Evolutionary conservation across 2,113 vertebrate genomes (phyloP).

Genomic region (Triplophysa dalaica): DNA sequence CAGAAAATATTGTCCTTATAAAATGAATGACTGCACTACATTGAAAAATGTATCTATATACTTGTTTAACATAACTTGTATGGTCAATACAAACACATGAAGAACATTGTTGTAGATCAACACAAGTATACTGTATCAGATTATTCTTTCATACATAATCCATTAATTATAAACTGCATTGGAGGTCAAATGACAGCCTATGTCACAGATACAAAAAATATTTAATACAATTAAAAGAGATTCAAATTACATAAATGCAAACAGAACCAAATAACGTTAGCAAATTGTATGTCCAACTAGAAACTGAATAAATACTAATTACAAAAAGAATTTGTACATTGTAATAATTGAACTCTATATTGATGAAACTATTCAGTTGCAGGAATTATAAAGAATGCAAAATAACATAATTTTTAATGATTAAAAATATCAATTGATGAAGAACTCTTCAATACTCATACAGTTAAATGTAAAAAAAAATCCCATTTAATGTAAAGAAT

Average conservation of each 20-base stretch:
- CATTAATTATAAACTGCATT: too few relatives aligned
- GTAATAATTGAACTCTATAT: neutral
- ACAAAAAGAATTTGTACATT: neutral
- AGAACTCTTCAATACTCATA: neutral
- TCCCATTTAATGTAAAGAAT: neutral
- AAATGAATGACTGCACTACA: too few relatives aligned
- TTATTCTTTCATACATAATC: slow-evolving; percentile 32
- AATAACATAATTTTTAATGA: too few relatives aligned
- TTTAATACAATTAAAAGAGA: neutral
- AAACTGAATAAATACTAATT: slow-evolving; percentile 43
- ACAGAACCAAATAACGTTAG: neutral
- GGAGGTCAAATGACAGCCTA: neutral
- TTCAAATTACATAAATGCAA: neutral
- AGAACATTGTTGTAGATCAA: neutral
- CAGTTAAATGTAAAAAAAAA: neutral
- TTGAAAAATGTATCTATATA: too few relatives aligned
- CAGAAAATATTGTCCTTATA: too few relatives aligned
- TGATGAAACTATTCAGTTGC: neutral
- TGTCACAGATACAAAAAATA: neutral
- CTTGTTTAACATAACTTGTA: too few relatives aligned
- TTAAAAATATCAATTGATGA: too few relatives aligned
- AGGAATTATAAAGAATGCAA: neutral
- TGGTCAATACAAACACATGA: slow-evolving; percentile 10
- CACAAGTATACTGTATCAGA: slow-evolving; percentile 50
- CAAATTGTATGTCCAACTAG: slow-evolving; percentile 5